Evolutionary conservation across 2,113 vertebrate genomes (phyloP).

Genomic region (Fregetta grallaria): DNA sequence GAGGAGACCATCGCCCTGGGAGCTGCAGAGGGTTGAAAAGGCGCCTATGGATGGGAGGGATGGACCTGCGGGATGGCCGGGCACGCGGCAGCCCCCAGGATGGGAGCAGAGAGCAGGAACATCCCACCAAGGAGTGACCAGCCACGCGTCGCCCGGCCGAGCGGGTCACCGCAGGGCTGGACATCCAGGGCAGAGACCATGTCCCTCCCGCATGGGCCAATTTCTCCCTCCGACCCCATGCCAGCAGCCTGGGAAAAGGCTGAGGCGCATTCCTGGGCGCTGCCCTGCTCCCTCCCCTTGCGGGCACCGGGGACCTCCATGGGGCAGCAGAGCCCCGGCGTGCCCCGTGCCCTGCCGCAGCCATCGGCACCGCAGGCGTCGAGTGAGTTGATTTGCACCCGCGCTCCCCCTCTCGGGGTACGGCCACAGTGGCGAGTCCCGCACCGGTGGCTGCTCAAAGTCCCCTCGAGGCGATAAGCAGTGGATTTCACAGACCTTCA

Average conservation of each 20-base stretch:
- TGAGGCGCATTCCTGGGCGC: neutral
- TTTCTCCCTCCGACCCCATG: neutral
- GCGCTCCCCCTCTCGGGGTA: accelerated
- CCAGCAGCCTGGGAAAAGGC: neutral
- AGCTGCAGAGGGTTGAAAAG: neutral
- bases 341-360: neutral
- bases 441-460: neutral
- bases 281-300: neutral
- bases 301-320: neutral
- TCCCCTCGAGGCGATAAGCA: accelerated
- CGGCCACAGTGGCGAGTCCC: accelerated
- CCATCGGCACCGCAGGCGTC: accelerated
- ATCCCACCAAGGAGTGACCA: accelerated
- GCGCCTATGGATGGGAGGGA: neutral
- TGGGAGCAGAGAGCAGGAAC: neutral
- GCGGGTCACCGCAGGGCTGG: neutral
- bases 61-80: neutral
- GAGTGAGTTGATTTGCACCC: accelerated
- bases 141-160: accelerated
- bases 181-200: accelerated
- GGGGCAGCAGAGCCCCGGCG: neutral
- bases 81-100: accelerated
- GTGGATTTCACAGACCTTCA: neutral
- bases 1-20: neutral
- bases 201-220: accelerated